These are phyloP conservation scores for Bombylius major DNA, from an alignment of 2,888 invertebrate species.

Conservation along the genomic window DNA sequence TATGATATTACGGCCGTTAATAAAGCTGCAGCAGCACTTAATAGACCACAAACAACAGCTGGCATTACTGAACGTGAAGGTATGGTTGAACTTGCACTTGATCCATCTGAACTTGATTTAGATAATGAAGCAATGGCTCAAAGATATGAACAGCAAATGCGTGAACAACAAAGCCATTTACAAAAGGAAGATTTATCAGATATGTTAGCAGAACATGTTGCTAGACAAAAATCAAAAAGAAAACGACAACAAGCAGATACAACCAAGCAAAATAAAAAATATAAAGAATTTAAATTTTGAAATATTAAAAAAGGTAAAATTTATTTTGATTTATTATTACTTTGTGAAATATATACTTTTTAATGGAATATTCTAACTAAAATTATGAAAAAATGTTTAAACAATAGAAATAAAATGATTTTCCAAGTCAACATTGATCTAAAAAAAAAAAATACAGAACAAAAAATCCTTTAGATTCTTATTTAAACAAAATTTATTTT, in stretches of 20 bases:
- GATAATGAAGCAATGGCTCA: constrained; percentile 94
- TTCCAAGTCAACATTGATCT: no score
- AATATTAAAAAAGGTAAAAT: neutral
- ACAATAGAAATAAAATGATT: no score
- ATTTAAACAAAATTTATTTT: no score
- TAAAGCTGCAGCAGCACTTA: constrained; percentile 41
- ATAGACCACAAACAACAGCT: constrained; percentile 24
- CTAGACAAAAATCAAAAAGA: constrained; percentile 89
- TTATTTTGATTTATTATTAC: no score
- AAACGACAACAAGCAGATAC: constrained; percentile 86
- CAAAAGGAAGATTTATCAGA: constrained; percentile 93
- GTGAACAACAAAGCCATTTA: constrained; percentile 79
- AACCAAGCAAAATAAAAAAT: constrained; percentile 81
- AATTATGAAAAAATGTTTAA: no score
- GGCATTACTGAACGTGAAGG: constrained; percentile 43
- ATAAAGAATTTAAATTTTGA: constrained; percentile 96
- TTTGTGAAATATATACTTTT: no score
- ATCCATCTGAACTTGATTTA: constrained; percentile 93
- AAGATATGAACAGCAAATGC: constrained; percentile 89
- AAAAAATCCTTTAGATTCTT: no score
- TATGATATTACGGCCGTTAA: constrained; percentile 77
- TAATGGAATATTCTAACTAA: no score
- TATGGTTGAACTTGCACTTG: constrained; percentile 86
- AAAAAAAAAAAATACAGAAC: no score
- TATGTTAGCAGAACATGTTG: constrained; percentile 97